Evolutionary conservation across 2,797 vertebrate species (phyloP).

Genomic region (Sus cebifrons): DNA sequence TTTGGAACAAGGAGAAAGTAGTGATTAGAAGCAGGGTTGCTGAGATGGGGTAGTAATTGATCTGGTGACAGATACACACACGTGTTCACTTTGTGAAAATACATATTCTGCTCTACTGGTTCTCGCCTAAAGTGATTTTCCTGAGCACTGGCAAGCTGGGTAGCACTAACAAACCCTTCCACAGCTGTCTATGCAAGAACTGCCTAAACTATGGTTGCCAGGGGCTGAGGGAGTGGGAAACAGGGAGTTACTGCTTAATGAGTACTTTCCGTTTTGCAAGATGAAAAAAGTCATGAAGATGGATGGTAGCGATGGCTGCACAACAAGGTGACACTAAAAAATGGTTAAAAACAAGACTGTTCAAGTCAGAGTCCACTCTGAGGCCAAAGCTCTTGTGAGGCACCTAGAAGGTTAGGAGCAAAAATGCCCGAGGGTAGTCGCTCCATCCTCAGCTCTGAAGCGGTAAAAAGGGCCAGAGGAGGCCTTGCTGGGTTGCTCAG

Average conservation of each 20-base stretch:
- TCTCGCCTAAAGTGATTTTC: neutral
- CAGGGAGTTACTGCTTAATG: constrained; percentile 1
- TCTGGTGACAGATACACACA: neutral
- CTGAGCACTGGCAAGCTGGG: neutral
- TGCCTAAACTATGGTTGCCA: neutral
- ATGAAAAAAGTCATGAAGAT: constrained; percentile 23
- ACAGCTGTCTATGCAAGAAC: neutral
- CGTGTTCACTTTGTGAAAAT: neutral
- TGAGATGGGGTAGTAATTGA: neutral
- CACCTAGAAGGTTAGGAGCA: neutral
- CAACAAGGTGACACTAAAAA: neutral
- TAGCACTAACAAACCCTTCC: neutral
- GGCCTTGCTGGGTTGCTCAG: neutral
- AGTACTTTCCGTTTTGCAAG: neutral
- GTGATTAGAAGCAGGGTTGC: neutral
- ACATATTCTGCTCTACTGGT: neutral
- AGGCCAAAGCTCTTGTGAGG: neutral
- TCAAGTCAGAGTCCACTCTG: neutral
- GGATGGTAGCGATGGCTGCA: neutral
- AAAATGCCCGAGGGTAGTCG: neutral
- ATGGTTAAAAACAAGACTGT: neutral
- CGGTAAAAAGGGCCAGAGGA: neutral
- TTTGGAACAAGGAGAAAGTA: neutral
- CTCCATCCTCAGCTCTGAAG: neutral
- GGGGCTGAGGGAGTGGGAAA: neutral